Percentiles rank a stretch among this genome's conserved stretches.
Conservation (phyloP, 2,888 invertebrate species). For the Apodemia zela region DNA sequence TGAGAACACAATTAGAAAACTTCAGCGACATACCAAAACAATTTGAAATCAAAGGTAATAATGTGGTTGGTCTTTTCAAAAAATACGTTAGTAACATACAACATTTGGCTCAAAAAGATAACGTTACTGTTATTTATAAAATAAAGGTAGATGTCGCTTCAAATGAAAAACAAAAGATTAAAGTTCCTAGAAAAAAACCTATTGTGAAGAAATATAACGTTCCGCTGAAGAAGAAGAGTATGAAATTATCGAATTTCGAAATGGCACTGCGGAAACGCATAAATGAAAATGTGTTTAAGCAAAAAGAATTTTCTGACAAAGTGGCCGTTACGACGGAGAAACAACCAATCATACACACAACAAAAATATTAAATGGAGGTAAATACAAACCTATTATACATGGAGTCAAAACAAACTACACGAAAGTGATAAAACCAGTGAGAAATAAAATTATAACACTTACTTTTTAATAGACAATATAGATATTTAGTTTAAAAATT, state of each 20-base stretch:
- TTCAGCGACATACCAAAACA: slow-evolving; percentile 50
- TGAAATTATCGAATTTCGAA: slow-evolving; percentile 66
- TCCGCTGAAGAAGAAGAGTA: slow-evolving; percentile 62
- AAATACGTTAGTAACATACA: slow-evolving; percentile 51
- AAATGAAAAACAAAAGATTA: slow-evolving; percentile 33
- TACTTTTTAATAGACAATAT: not conserved
- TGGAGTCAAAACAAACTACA: slow-evolving; percentile 48
- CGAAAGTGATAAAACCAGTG: slow-evolving; percentile 56
- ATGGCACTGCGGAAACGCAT: slow-evolving; percentile 52
- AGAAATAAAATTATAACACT: slow-evolving; percentile 48
- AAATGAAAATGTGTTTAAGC: slow-evolving; percentile 35
- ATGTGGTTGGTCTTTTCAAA: slow-evolving; percentile 45
- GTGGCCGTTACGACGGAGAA: slow-evolving; percentile 39
- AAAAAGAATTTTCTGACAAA: slow-evolving; percentile 30
- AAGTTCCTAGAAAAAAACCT: slow-evolving; percentile 37
- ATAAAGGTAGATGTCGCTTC: slow-evolving; percentile 50
- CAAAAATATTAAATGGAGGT: slow-evolving; percentile 43
- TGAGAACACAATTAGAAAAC: slow-evolving; percentile 34
- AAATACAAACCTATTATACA: slow-evolving; percentile 61
- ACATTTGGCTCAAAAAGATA: slow-evolving; percentile 46
- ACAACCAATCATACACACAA: slow-evolving; percentile 33
- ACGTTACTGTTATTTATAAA: slow-evolving; percentile 51
- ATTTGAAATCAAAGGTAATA: slow-evolving; percentile 49
- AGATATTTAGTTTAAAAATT: not conserved
- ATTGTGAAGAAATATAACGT: slow-evolving; percentile 61